A percentile compares a stretch with the other conserved stretches of the same genome.
Evolutionary conservation across 2,797 vertebrate genomes (phyloP).

Genomic region (Gymnopithys bicolor): DNA sequence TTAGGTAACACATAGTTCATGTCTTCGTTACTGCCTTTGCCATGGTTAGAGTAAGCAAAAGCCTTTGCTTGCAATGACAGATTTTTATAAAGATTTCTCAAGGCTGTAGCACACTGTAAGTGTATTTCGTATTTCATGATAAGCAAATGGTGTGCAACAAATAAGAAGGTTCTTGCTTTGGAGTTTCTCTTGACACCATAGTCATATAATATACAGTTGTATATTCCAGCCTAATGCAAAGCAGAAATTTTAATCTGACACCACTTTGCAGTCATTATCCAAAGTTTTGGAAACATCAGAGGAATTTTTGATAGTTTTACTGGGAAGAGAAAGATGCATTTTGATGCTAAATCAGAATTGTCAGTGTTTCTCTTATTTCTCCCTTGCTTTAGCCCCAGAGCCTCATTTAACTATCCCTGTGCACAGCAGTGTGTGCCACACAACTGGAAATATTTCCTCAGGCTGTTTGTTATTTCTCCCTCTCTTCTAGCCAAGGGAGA

Average conservation of each 20-base stretch:
- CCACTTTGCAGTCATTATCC: not conserved
- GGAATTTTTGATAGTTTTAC: not conserved
- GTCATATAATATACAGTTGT: not conserved
- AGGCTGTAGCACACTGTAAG: not conserved
- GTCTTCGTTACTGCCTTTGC: not conserved
- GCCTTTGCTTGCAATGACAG: not conserved
- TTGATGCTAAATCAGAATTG: not conserved
- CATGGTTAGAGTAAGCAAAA: not conserved
- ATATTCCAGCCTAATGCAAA: not conserved
- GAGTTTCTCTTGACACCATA: not conserved
- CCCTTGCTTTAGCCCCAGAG: not conserved
- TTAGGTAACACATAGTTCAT: constrained; percentile 10
- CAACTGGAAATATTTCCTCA: not conserved
- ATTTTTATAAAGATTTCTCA: constrained; percentile 53
- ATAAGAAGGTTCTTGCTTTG: constrained; percentile 10
- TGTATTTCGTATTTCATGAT: not conserved
- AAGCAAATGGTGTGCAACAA: constrained; percentile 34
- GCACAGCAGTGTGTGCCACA: not conserved
- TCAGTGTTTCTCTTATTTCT: not conserved
- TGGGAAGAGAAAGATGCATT: not conserved
- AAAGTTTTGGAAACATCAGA: not conserved
- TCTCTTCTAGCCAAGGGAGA: not conserved
- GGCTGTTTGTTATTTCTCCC: not conserved
- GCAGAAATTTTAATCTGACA: not conserved
- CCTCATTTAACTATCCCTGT: not conserved